Conservation (phyloP, 2,888 invertebrate genomes). For the Netelia melanura region DNA sequence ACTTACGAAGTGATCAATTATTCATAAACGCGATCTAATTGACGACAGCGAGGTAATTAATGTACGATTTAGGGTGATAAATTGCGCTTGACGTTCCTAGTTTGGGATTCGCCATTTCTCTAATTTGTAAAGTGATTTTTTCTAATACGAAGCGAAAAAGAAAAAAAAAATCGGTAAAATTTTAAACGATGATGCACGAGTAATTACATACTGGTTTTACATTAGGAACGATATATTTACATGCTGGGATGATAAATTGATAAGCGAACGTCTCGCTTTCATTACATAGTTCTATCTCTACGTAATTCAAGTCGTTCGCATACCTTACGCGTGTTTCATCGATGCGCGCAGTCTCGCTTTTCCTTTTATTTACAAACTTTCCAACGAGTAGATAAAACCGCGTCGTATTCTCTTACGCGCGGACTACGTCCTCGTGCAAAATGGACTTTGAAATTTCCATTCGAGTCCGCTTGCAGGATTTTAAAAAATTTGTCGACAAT, state of each 20-base stretch:
- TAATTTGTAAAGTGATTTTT: not conserved
- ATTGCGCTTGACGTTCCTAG: conserved; percentile 19
- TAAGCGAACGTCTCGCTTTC: conserved; percentile 40
- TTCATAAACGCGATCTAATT: conserved; percentile 39
- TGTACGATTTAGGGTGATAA: conserved; percentile 21
- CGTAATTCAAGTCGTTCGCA: conserved; percentile 18
- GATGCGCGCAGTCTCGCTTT: not conserved
- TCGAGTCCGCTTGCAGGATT: too few species aligned
- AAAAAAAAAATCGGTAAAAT: conserved; percentile 13
- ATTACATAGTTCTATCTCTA: conserved; percentile 23
- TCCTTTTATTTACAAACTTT: conserved; percentile 11
- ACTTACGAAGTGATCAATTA: conserved; percentile 33
- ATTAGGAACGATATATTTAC: conserved; percentile 18
- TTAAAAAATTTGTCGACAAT: too few species aligned
- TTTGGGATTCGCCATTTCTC: conserved; percentile 6
- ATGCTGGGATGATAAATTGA: conserved; percentile 32
- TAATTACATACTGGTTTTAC: conserved; percentile 20
- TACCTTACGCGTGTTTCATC: conserved; percentile 20
- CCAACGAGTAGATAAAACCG: conserved; percentile 24
- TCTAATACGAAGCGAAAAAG: not conserved
- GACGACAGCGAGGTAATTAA: conserved; percentile 42
- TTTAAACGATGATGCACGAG: conserved; percentile 34
- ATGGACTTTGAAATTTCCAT: too few species aligned
- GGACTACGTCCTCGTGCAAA: not conserved
- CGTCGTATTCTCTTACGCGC: conserved; percentile 5